Percentiles rank a stretch among this genome's conserved stretches.
phyloP scores from a whole-genome alignment of 2,888 invertebrate genomes.

The Eilema depressum region DNA sequence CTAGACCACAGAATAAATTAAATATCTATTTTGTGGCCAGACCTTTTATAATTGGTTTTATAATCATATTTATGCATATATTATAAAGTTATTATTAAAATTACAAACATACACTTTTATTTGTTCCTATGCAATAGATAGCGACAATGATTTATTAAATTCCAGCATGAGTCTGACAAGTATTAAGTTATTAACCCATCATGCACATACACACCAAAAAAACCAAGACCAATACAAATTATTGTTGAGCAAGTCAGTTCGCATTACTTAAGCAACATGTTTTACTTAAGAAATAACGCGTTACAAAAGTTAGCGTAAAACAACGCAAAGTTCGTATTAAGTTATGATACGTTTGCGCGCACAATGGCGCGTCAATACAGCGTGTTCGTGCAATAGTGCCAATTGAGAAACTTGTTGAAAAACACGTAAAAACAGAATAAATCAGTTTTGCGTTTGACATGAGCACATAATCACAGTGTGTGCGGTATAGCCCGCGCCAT shows the following conservation, averaged over 20 bases:
- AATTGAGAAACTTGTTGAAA: conserved; percentile 47
- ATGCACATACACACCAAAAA: conserved; percentile 9
- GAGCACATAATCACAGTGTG: not conserved
- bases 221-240: conserved; percentile 37
- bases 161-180: too few species aligned
- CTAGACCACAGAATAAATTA: too few species aligned
- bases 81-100: too few species aligned
- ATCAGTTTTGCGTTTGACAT: conserved; percentile 26
- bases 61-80: too few species aligned
- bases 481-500: too few species aligned
- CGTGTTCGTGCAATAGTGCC: conserved; percentile 36
- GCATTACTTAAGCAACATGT: conserved; percentile 43
- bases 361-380: conserved; percentile 53
- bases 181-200: too few species aligned
- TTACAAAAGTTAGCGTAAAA: conserved; percentile 52
- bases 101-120: too few species aligned
- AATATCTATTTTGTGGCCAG: too few species aligned
- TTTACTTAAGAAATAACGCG: conserved; percentile 50
- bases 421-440: conserved; percentile 43
- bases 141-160: too few species aligned
- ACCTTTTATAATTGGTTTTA: too few species aligned
- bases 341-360: conserved; percentile 47
- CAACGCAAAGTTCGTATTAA: conserved; percentile 39
- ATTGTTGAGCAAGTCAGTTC: conserved; percentile 40
- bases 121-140: too few species aligned